Conservation (phyloP, 2,888 invertebrate genomes). For the Sesia apiformis region DNA sequence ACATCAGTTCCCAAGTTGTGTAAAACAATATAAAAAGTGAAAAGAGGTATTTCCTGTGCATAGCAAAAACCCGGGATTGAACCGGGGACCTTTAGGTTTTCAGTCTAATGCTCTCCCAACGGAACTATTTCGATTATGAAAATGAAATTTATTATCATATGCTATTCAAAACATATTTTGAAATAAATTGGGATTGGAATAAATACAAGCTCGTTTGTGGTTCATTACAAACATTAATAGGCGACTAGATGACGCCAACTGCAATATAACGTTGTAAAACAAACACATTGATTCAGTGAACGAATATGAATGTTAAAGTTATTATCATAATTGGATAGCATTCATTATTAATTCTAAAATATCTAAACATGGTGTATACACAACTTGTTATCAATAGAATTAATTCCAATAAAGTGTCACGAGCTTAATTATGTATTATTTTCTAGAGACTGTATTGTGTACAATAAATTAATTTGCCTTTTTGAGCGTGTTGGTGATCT, state of each 20-base stretch:
- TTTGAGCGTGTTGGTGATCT: constrained; percentile 78
- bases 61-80: constrained; percentile 31
- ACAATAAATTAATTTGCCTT: constrained; percentile 36
- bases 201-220: not conserved
- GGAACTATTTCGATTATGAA: not conserved
- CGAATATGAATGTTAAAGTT: too few relatives aligned
- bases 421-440: too few relatives aligned
- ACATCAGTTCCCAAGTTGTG: not conserved
- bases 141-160: not conserved
- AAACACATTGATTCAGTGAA: too few relatives aligned
- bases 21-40: not conserved
- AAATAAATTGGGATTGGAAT: not conserved
- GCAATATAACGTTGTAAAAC: too few relatives aligned
- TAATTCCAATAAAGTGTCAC: too few relatives aligned
- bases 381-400: too few relatives aligned
- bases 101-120: constrained; percentile 46
- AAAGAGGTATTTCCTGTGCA: not conserved
- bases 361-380: too few relatives aligned
- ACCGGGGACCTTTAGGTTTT: constrained; percentile 47
- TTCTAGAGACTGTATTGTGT: too few relatives aligned
- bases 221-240: too few relatives aligned
- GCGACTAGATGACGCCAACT: not conserved
- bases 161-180: too few relatives aligned
- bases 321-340: too few relatives aligned
- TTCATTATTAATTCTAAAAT: too few relatives aligned